Conservation (phyloP, 2,113 vertebrate species). For the Hemicordylus capensis region DNA sequence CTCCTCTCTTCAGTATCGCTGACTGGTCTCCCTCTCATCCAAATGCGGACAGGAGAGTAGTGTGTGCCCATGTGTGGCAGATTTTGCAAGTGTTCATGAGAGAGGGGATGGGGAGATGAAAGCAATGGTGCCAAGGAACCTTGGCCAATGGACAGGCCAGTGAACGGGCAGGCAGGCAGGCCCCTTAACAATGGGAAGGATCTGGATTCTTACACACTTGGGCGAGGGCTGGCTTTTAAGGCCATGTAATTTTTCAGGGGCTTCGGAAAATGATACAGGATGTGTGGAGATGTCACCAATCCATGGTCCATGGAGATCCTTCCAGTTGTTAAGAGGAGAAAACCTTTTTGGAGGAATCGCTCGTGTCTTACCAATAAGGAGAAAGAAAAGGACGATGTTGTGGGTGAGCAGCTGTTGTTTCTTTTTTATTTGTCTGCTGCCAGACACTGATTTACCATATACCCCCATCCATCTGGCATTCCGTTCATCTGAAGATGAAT, state of each 20-base stretch:
- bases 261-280: not conserved
- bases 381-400: slow-evolving; percentile 51
- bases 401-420: slow-evolving; percentile 72
- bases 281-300: not conserved
- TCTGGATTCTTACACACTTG: not conserved
- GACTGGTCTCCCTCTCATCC: too few species aligned
- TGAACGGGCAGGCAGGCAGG: too few species aligned
- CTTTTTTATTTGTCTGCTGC: slow-evolving; percentile 70
- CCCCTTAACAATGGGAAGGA: slow-evolving; percentile 33
- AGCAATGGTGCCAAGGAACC: too few species aligned
- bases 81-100: too few species aligned
- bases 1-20: too few species aligned
- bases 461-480: slow-evolving; percentile 81
- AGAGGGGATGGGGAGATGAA: too few species aligned
- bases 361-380: slow-evolving; percentile 36
- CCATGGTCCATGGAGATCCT: not conserved
- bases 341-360: slow-evolving; percentile 43
- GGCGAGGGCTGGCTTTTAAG: not conserved
- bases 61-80: too few species aligned
- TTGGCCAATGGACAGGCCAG: too few species aligned
- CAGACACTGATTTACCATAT: slow-evolving; percentile 77
- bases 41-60: too few species aligned
- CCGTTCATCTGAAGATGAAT: slow-evolving; percentile 82
- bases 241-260: not conserved
- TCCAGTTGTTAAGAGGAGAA: not conserved